A percentile compares a stretch with the other conserved stretches of the same genome.
phyloP scores from a whole-genome alignment of 2,797 vertebrate species.

The Pangasius macronema region DNA sequence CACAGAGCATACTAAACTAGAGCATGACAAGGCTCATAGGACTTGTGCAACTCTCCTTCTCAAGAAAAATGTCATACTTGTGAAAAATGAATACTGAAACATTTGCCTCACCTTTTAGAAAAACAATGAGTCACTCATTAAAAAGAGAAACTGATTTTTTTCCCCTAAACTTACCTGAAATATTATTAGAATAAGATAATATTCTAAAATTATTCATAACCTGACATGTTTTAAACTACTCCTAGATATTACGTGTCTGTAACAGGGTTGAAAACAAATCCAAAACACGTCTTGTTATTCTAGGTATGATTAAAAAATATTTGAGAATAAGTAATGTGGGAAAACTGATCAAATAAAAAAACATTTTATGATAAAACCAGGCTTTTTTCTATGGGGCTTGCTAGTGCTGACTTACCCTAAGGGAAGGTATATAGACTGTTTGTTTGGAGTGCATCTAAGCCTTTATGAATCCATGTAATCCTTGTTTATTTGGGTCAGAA shows the following conservation, averaged over 20 bases:
- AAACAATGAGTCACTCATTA: neutral
- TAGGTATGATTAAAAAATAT: no score
- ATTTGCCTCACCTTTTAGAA: neutral
- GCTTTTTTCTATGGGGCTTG: no score
- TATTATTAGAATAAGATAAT: neutral
- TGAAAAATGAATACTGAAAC: neutral
- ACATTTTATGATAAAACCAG: no score
- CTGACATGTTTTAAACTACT: neutral
- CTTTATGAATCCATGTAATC: conserved; percentile 13
- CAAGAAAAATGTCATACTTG: neutral
- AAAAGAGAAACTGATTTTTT: neutral
- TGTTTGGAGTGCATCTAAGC: conserved; percentile 10
- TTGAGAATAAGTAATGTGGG: no score
- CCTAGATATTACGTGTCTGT: neutral
- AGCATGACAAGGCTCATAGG: neutral
- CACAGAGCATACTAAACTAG: neutral
- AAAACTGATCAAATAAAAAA: no score
- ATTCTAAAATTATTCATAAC: neutral
- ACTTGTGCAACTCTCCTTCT: neutral
- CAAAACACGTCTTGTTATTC: neutral
- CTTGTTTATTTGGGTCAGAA: conserved; percentile 22
- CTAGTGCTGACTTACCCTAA: no score
- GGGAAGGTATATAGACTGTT: neutral
- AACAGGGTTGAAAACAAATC: neutral
- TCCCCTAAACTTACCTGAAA: neutral